phyloP scores from a whole-genome alignment of 2,888 invertebrate genomes.

The Norana najaformis region DNA sequence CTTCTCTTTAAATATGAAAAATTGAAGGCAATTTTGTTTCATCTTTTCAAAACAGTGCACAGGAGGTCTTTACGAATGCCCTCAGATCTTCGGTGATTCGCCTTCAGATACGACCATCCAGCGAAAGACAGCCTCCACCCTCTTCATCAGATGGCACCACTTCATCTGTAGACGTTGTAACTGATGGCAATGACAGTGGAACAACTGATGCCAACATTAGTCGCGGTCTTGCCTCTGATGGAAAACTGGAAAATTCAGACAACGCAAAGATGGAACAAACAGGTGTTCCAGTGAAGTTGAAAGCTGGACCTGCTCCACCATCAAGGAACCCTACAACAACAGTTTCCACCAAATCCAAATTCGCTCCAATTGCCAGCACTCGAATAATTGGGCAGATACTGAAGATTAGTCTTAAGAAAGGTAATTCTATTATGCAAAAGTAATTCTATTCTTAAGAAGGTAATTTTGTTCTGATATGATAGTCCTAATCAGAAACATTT shows the following conservation, averaged over 20 bases:
- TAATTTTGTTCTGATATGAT: neutral
- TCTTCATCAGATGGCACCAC: too few relatives aligned
- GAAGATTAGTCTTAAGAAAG: slow-evolving; percentile 15
- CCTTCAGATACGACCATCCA: neutral
- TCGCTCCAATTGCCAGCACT: neutral
- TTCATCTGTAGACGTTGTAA: neutral
- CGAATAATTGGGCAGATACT: slow-evolving; percentile 18
- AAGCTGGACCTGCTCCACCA: neutral
- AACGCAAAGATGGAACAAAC: neutral
- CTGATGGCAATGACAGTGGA: neutral
- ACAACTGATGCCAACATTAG: neutral
- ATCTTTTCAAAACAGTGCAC: slow-evolving; percentile 69
- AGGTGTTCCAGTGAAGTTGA: neutral
- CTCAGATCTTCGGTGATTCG: slow-evolving; percentile 65
- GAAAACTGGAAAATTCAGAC: neutral
- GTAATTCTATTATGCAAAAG: neutral
- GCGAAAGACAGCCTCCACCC: neutral
- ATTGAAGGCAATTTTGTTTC: neutral
- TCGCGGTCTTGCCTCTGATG: neutral
- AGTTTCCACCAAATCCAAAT: neutral
- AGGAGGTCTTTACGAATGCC: slow-evolving; percentile 77
- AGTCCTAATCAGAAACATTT: too few relatives aligned
- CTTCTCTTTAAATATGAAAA: neutral
- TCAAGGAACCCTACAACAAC: neutral
- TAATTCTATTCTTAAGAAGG: neutral